phyloP scores from a whole-genome alignment of 1,140 invertebrate species.

The Cydia strobilella region DNA sequence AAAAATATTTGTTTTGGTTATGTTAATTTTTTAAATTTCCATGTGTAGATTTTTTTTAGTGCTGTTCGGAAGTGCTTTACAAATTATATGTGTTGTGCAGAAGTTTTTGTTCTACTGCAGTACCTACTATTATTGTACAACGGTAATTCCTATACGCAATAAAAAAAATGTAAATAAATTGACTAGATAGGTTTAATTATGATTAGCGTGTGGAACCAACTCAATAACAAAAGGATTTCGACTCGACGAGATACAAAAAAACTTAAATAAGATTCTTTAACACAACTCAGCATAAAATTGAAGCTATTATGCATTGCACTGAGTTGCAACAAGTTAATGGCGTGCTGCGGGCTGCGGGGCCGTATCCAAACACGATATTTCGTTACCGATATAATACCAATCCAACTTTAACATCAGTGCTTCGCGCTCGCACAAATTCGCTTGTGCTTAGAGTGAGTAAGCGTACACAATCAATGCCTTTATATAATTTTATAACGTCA shows the following conservation, averaged over 20 bases:
- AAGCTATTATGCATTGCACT: neutral
- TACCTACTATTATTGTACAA: too few species aligned
- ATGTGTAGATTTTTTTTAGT: too few species aligned
- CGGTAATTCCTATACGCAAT: too few species aligned
- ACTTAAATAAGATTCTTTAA: neutral
- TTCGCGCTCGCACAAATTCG: neutral
- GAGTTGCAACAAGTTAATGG: conserved; percentile 9
- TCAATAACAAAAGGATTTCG: neutral
- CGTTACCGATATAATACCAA: neutral
- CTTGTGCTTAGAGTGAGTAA: neutral
- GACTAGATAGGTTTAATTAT: too few species aligned
- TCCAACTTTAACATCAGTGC: neutral
- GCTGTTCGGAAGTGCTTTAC: too few species aligned
- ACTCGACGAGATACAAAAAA: neutral
- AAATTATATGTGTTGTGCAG: too few species aligned
- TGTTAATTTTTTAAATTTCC: too few species aligned
- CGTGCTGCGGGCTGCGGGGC: neutral
- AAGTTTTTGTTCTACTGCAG: too few species aligned
- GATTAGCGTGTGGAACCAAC: too few species aligned
- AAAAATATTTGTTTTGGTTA: too few species aligned
- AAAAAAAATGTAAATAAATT: too few species aligned
- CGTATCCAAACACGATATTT: neutral
- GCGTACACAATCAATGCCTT: neutral
- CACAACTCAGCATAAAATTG: neutral
- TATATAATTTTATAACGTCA: neutral